Evolutionary conservation across 2,888 invertebrate species (phyloP).

Genomic region (Dyspetes luteomarginatus): DNA sequence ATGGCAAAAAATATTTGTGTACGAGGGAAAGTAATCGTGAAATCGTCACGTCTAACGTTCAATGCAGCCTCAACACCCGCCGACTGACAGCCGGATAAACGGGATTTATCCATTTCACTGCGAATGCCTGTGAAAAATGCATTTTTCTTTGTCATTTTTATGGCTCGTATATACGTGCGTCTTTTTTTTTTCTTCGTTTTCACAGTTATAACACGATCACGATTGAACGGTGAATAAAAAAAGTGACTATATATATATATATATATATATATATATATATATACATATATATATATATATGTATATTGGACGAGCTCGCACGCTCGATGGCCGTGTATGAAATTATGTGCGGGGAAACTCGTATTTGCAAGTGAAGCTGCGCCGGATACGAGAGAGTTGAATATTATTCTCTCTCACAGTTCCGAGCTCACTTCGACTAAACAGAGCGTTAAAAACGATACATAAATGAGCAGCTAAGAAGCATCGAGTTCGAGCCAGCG

Average conservation of each 20-base stretch:
- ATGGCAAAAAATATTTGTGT: constrained; percentile 1
- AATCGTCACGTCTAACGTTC: constrained; percentile 34
- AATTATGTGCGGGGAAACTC: constrained; percentile 45
- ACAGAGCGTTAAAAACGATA: constrained; percentile 61
- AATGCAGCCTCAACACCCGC: constrained; percentile 36
- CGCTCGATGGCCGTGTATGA: constrained; percentile 17
- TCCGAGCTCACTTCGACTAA: constrained; percentile 41
- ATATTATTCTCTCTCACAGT: constrained; percentile 33
- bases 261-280: no score
- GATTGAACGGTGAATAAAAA: constrained; percentile 31
- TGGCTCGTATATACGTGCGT: background rate
- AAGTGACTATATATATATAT: background rate
- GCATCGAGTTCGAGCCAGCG: constrained; percentile 23
- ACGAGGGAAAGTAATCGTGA: constrained; percentile 50
- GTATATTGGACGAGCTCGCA: background rate
- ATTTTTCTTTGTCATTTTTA: constrained; percentile 28
- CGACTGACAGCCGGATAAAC: constrained; percentile 50
- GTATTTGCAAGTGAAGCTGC: constrained; percentile 30
- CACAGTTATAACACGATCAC: background rate
- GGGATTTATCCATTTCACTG: constrained; percentile 52
- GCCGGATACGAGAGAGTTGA: constrained; percentile 32
- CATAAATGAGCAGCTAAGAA: constrained; percentile 34
- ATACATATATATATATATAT: no score
- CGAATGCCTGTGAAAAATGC: constrained; percentile 34
- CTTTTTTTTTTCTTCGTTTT: constrained; percentile 6